These are phyloP conservation scores for Dinocampus coccinellae DNA, from an alignment of 2,888 invertebrate species.

Conservation along the genomic window DNA sequence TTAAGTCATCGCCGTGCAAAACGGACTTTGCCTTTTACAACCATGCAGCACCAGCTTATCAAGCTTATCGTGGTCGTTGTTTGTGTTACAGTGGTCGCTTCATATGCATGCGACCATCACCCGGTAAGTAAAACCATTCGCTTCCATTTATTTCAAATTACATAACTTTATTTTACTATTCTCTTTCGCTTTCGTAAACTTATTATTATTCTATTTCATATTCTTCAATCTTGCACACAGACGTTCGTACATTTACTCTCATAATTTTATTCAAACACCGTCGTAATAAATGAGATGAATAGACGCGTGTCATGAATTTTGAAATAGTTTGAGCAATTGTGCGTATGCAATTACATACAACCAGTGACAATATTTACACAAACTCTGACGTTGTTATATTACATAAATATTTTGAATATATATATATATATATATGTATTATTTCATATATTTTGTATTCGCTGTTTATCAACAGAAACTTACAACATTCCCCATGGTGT, in stretches of 20 bases:
- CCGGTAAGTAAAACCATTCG: constrained; percentile 70
- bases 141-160: neutral
- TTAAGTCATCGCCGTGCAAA: constrained; percentile 88
- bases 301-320: constrained; percentile 31
- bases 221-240: neutral
- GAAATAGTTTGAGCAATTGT: constrained; percentile 26
- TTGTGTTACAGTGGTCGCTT: constrained; percentile 92
- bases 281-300: neutral
- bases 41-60: constrained; percentile 91
- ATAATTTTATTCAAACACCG: neutral
- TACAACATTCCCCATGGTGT: constrained; percentile 87
- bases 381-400: neutral
- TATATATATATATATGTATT: no score
- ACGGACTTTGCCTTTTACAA: constrained; percentile 91
- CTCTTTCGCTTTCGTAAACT: neutral
- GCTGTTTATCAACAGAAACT: constrained; percentile 72
- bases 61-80: constrained; percentile 89
- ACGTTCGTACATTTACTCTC: neutral
- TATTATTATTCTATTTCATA: neutral
- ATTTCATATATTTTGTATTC: constrained; percentile 27
- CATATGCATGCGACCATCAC: constrained; percentile 90
- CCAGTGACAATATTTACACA: neutral
- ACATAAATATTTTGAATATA: neutral
- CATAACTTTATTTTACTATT: neutral
- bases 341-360: neutral